A percentile compares a stretch with the other conserved stretches of the same genome.
phyloP scores from a whole-genome alignment of 2,113 vertebrate genomes.

The Cavia aperea region DNA sequence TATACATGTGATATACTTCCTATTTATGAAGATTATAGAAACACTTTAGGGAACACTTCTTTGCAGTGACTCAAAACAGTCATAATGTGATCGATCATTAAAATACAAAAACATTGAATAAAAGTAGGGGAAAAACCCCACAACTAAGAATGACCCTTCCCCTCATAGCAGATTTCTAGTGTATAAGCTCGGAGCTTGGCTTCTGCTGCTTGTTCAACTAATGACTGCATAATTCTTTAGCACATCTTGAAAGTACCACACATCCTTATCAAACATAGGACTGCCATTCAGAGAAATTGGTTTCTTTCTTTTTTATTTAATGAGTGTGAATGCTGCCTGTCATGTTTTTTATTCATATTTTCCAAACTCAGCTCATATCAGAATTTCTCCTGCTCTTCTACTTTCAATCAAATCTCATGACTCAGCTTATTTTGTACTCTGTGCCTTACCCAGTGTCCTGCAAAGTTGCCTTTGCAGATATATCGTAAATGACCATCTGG shows the following conservation, averaged over 20 bases:
- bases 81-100: background rate
- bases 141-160: background rate
- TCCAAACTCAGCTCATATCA: background rate
- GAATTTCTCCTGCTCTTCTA: background rate
- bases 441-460: background rate
- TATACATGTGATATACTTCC: background rate
- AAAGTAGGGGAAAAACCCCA: background rate
- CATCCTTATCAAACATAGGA: background rate
- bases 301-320: background rate
- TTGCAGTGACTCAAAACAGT: background rate
- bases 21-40: background rate
- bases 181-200: background rate
- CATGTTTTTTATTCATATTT: accelerated
- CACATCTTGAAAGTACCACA: background rate
- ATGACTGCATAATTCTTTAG: background rate
- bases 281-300: background rate
- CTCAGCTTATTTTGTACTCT: background rate
- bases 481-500: accelerated
- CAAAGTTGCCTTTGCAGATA: background rate
- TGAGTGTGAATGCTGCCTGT: background rate
- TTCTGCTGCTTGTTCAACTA: background rate
- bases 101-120: background rate
- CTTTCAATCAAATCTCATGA: background rate
- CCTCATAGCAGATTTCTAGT: background rate
- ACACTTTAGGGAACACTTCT: background rate